Percentiles rank a stretch among this genome's conserved stretches.
phyloP scores from a whole-genome alignment of 2,888 invertebrate genomes.

The Esperia sulphurella region DNA sequence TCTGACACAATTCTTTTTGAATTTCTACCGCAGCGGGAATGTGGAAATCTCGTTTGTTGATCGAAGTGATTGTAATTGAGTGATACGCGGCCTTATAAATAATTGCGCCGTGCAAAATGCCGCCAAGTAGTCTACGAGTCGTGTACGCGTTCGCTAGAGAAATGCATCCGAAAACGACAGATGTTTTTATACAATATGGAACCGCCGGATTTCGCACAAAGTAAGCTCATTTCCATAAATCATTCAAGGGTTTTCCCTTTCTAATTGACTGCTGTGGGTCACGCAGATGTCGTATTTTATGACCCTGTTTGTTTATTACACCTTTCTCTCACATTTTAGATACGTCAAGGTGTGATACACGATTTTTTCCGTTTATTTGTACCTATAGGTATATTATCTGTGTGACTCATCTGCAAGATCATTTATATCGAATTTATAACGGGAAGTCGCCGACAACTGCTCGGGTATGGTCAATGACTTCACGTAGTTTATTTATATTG shows the following conservation, averaged over 20 bases:
- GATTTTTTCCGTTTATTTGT: neutral
- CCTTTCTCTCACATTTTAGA: slow-evolving; percentile 20
- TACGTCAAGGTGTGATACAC: slow-evolving; percentile 23
- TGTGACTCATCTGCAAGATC: slow-evolving; percentile 59
- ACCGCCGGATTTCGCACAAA: slow-evolving; percentile 92
- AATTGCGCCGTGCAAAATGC: slow-evolving; percentile 67
- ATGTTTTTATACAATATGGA: slow-evolving; percentile 86
- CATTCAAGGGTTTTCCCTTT: slow-evolving; percentile 24
- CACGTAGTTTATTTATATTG: slow-evolving; percentile 29
- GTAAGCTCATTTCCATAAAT: slow-evolving; percentile 71
- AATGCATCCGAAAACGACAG: slow-evolving; percentile 86
- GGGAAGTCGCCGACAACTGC: slow-evolving; percentile 56
- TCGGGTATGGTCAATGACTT: slow-evolving; percentile 67
- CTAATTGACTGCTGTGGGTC: slow-evolving; percentile 27
- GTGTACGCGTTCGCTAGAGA: slow-evolving; percentile 88
- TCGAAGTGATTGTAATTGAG: slow-evolving; percentile 69
- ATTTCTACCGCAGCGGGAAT: slow-evolving; percentile 63
- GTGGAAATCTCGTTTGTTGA: slow-evolving; percentile 71
- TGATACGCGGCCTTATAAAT: slow-evolving; percentile 65
- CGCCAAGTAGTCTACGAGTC: slow-evolving; percentile 80
- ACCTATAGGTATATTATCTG: slow-evolving; percentile 2
- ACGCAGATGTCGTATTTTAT: slow-evolving; percentile 26
- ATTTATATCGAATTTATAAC: slow-evolving; percentile 59
- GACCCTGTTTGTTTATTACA: slow-evolving; percentile 7
- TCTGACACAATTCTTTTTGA: slow-evolving; percentile 27